These are phyloP conservation scores for Zygaena filipendulae DNA, from an alignment of 2,888 invertebrate genomes.

Conservation along the genomic window DNA sequence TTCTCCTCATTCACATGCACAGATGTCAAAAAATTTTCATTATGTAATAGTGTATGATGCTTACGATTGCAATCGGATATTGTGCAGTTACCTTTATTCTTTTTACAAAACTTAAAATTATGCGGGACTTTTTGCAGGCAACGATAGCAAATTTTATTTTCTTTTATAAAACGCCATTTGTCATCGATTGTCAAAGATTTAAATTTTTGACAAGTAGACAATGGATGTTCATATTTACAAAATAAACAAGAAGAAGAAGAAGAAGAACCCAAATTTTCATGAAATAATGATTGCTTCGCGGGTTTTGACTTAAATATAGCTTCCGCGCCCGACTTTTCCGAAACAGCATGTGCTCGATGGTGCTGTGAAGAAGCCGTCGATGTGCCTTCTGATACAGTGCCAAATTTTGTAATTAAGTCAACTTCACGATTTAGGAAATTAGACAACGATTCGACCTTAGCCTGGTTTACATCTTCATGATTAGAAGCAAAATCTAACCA, in stretches of 20 bases:
- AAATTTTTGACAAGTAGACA: not conserved
- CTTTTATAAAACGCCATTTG: not conserved
- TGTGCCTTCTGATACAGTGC: not conserved
- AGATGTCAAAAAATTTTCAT: too few species aligned
- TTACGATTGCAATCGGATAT: not conserved
- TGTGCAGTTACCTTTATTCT: not conserved
- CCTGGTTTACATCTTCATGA: not conserved
- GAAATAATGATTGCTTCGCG: too few species aligned
- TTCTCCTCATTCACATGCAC: too few species aligned
- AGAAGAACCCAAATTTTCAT: too few species aligned
- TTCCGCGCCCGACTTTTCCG: not conserved
- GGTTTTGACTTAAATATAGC: not conserved
- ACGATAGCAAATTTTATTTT: constrained; percentile 1
- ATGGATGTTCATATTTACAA: not conserved
- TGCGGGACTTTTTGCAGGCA: not conserved
- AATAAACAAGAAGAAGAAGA: not conserved
- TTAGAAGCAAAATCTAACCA: not conserved
- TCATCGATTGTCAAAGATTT: not conserved
- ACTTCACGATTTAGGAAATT: not conserved
- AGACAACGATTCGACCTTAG: not conserved
- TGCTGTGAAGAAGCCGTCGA: not conserved
- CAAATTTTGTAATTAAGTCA: not conserved
- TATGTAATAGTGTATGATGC: constrained; percentile 1
- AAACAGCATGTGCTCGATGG: not conserved
- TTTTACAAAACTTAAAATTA: not conserved